Conservation (phyloP, 2,888 invertebrate species). For the Drosophila antonietae region DNA sequence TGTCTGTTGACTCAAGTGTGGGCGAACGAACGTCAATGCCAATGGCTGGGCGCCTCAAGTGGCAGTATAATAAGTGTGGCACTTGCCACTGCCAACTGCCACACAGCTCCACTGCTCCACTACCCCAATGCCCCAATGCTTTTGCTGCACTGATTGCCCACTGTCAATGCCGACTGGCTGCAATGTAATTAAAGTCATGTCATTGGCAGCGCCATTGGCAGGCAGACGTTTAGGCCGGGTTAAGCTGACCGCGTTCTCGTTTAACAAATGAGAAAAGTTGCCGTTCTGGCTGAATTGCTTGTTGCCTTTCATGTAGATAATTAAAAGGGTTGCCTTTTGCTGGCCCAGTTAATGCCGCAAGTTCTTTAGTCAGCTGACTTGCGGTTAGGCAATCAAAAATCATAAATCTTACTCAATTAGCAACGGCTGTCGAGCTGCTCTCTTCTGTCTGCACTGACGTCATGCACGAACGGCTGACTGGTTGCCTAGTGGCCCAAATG, state of each 20-base stretch:
- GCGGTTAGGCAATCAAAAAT: constrained; percentile 67
- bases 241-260: constrained; percentile 19
- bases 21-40: constrained; percentile 51
- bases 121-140: not conserved
- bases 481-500: constrained; percentile 10
- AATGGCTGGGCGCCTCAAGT: constrained; percentile 66
- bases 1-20: constrained; percentile 36
- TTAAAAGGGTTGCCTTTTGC: constrained; percentile 52
- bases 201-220: constrained; percentile 71
- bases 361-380: constrained; percentile 60
- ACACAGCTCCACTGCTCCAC: not conserved
- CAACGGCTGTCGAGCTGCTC: constrained; percentile 15
- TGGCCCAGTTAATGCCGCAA: constrained; percentile 23
- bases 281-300: constrained; percentile 6
- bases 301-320: constrained; percentile 43
- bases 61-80: constrained; percentile 59
- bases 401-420: constrained; percentile 75
- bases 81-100: constrained; percentile 46
- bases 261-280: constrained; percentile 59
- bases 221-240: constrained; percentile 33
- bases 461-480: constrained; percentile 24
- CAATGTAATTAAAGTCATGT: constrained; percentile 76
- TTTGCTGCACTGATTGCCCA: constrained; percentile 43
- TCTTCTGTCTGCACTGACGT: constrained; percentile 42
- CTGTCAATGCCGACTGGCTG: constrained; percentile 52